These are phyloP conservation scores for Mya arenaria DNA, from an alignment of 1,140 invertebrate genomes.

Conservation along the genomic window DNA sequence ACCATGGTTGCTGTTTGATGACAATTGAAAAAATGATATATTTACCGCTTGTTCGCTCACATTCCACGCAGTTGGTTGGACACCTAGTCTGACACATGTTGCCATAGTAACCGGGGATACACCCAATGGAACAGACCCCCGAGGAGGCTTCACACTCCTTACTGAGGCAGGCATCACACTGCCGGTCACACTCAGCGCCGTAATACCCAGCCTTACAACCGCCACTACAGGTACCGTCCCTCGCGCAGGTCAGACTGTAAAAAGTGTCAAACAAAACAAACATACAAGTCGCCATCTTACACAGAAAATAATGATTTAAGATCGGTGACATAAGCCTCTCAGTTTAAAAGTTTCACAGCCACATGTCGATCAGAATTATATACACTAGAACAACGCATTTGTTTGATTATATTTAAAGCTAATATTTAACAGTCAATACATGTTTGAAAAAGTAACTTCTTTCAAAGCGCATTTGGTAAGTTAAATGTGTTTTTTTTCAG, in stretches of 20 bases:
- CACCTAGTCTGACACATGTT: neutral
- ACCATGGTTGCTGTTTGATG: too few species aligned
- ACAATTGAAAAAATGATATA: neutral
- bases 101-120: neutral
- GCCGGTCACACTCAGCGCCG: constrained; percentile 1
- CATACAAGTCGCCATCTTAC: too few species aligned
- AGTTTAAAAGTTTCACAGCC: too few species aligned
- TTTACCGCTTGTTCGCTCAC: neutral
- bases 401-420: too few species aligned
- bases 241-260: neutral
- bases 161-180: constrained; percentile 18
- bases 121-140: constrained; percentile 10
- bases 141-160: neutral
- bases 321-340: too few species aligned
- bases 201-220: constrained; percentile 25
- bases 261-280: neutral
- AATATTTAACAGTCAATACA: too few species aligned
- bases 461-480: too few species aligned
- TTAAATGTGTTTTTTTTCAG: too few species aligned
- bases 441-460: too few species aligned
- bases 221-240: constrained; percentile 24
- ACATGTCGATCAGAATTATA: too few species aligned
- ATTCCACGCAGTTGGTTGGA: neutral
- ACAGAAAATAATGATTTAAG: too few species aligned
- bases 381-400: too few species aligned